These are phyloP conservation scores for Dendrocopos noguchii DNA, from an alignment of 2,113 vertebrate genomes.

Conservation along the genomic window DNA sequence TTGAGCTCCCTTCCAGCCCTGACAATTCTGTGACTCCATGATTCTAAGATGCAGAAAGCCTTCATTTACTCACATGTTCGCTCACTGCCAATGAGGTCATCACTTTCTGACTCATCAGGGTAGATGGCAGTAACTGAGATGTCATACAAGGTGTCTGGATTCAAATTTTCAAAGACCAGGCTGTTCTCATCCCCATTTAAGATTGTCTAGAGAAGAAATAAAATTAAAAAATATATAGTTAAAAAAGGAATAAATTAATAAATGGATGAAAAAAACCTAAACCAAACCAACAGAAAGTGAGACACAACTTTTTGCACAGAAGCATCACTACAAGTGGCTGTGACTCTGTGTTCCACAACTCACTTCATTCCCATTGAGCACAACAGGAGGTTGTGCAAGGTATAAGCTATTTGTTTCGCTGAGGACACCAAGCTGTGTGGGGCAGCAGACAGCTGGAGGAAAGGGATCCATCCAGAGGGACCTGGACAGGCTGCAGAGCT, in stretches of 20 bases:
- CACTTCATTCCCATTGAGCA: neutral
- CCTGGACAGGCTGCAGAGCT: no score
- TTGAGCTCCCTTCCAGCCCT: no score
- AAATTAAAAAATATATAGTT: neutral
- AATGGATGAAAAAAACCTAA: neutral
- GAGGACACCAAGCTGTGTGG: no score
- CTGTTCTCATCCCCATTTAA: conserved; percentile 84
- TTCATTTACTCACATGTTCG: conserved; percentile 85
- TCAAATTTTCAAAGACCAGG: conserved; percentile 84
- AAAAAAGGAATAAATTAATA: neutral
- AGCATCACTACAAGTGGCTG: neutral
- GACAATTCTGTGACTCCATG: no score
- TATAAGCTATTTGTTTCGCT: neutral
- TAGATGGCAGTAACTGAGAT: conserved; percentile 94
- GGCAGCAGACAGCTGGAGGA: no score
- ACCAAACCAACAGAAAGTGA: neutral
- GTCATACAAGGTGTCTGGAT: conserved; percentile 86
- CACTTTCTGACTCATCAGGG: conserved; percentile 96
- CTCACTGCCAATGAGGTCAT: conserved; percentile 87
- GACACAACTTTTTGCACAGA: neutral
- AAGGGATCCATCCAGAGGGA: no score
- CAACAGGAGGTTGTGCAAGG: neutral
- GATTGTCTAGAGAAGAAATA: conserved; percentile 80
- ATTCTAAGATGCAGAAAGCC: neutral
- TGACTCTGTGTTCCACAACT: neutral